phyloP scores from a whole-genome alignment of 2,888 invertebrate species.

The Dasysyrphus albostriatus region DNA sequence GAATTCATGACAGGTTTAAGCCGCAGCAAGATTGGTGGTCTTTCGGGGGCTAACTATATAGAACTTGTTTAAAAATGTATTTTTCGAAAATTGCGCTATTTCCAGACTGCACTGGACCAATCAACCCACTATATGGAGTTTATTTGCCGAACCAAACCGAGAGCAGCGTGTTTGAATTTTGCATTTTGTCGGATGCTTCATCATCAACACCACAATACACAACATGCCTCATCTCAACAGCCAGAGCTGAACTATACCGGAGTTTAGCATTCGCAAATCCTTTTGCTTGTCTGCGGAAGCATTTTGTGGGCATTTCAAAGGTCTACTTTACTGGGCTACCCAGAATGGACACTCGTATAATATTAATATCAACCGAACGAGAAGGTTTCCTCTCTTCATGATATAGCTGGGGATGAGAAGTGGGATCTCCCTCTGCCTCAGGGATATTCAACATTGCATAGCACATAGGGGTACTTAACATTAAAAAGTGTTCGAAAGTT shows the following conservation, averaged over 20 bases:
- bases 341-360: background rate
- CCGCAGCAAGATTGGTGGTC: slow-evolving; percentile 50
- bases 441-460: too few species aligned
- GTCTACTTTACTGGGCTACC: background rate
- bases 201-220: background rate
- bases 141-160: background rate
- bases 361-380: background rate
- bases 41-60: slow-evolving; percentile 7
- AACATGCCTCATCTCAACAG: background rate
- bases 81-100: slow-evolving; percentile 23
- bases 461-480: too few species aligned
- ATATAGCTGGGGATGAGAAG: background rate
- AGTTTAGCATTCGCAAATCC: background rate
- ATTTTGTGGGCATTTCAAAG: background rate
- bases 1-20: slow-evolving; percentile 57
- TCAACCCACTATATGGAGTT: background rate
- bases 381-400: background rate
- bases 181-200: slow-evolving; percentile 1
- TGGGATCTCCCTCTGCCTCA: too few species aligned
- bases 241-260: background rate
- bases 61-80: slow-evolving; percentile 49
- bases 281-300: background rate
- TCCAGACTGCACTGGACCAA: background rate
- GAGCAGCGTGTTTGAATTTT: slow-evolving; percentile 6
- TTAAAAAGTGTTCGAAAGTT: too few species aligned